Percentiles rank a stretch among this genome's conserved stretches.
Conservation (phyloP, 2,797 vertebrate genomes). For the Intellagama lesueurii region DNA sequence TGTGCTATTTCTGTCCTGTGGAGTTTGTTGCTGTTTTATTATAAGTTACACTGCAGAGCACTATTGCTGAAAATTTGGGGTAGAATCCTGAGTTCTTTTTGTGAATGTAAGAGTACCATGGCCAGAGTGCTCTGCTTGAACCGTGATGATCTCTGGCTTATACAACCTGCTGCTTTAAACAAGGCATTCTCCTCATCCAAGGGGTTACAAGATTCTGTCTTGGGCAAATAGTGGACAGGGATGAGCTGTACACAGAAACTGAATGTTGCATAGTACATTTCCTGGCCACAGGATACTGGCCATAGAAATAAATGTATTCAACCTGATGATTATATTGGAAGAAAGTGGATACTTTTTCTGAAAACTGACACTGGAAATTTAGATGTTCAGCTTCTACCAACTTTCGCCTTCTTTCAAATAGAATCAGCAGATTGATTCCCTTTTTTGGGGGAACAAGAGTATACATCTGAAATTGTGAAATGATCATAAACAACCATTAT, state of each 20-base stretch:
- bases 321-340: background rate
- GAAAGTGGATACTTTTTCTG: background rate
- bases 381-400: no score
- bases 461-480: slow-evolving; percentile 5
- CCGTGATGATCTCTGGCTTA: no score
- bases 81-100: background rate
- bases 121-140: no score
- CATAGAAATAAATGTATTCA: no score
- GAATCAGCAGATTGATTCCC: background rate
- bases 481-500: background rate
- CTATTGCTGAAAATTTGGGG: no score
- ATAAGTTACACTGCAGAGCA: no score
- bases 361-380: background rate
- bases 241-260: background rate
- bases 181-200: no score
- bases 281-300: no score
- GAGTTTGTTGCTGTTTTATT: background rate
- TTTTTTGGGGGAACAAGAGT: background rate
- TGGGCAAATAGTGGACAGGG: background rate
- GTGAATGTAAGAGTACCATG: no score
- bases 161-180: no score
- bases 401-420: background rate
- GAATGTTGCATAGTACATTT: no score
- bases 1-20: background rate
- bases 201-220: background rate